phyloP scores from a whole-genome alignment of 1,140 invertebrate species.

The Berghia stephanieae region DNA sequence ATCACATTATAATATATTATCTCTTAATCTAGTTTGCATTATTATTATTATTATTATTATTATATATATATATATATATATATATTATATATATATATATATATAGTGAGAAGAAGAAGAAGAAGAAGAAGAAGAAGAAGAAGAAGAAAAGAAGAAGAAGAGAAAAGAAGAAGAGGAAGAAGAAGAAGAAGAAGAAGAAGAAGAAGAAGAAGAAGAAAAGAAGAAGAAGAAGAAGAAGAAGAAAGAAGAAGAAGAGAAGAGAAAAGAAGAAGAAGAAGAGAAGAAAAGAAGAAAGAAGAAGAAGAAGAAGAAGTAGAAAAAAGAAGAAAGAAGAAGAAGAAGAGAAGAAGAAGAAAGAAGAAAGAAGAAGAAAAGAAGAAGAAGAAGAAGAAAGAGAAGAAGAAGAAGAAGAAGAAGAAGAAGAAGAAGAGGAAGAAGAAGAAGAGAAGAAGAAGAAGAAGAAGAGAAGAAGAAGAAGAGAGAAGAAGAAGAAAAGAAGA shows the following conservation, averaged over 20 bases:
- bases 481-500: neutral
- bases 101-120: no score
- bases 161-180: no score
- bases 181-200: no score
- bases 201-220: no score
- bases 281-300: slow-evolving; percentile 3
- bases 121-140: no score
- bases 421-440: slow-evolving; percentile 52
- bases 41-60: no score
- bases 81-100: no score
- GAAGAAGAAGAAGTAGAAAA: neutral
- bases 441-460: neutral
- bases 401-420: slow-evolving; percentile 27
- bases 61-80: no score
- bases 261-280: slow-evolving; percentile 27
- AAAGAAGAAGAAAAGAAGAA: neutral
- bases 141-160: no score
- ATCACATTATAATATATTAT: no score
- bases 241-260: neutral
- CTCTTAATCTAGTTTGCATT: no score
- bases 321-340: neutral
- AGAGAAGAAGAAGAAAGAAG: neutral
- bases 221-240: slow-evolving; percentile 3
- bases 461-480: slow-evolving; percentile 16
- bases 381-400: slow-evolving; percentile 19